These are phyloP conservation scores for Spatula clypeata DNA, from an alignment of 2,797 vertebrate genomes.

Conservation along the genomic window DNA sequence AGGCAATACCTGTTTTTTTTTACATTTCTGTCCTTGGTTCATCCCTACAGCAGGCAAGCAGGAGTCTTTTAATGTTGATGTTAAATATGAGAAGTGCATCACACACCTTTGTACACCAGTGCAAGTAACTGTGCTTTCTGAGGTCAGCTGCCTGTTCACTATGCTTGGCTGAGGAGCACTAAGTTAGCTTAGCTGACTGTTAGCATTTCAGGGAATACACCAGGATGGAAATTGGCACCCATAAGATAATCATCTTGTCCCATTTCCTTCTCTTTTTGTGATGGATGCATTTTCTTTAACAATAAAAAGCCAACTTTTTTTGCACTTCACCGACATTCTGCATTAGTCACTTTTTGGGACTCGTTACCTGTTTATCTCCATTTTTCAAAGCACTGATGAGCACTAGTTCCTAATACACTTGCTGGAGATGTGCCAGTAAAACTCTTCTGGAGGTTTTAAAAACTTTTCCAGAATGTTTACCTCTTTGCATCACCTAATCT, in stretches of 20 bases:
- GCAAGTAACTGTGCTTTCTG: fast-evolving
- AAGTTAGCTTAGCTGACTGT: too few species aligned
- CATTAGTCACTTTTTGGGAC: not conserved
- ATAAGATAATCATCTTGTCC: not conserved
- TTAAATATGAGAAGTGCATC: not conserved
- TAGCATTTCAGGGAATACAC: not conserved
- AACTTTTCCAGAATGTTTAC: not conserved
- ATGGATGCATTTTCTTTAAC: not conserved
- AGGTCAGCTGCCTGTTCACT: not conserved
- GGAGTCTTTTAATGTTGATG: not conserved
- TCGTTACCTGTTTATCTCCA: not conserved
- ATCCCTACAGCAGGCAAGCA: slow-evolving; percentile 9
- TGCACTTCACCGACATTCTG: fast-evolving
- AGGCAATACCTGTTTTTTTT: not conserved
- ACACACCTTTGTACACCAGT: not conserved
- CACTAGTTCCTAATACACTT: not conserved
- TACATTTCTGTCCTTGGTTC: not conserved
- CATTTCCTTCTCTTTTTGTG: not conserved
- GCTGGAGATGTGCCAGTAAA: not conserved
- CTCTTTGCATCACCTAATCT: not conserved
- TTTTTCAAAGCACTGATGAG: not conserved
- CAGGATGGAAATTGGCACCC: not conserved
- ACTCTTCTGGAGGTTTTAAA: not conserved
- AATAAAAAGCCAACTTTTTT: not conserved
- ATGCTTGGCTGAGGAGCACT: not conserved